Percentiles rank a stretch among this genome's conserved stretches.
Conservation (phyloP, 2,888 invertebrate species). For the Abrostola triplasia region DNA sequence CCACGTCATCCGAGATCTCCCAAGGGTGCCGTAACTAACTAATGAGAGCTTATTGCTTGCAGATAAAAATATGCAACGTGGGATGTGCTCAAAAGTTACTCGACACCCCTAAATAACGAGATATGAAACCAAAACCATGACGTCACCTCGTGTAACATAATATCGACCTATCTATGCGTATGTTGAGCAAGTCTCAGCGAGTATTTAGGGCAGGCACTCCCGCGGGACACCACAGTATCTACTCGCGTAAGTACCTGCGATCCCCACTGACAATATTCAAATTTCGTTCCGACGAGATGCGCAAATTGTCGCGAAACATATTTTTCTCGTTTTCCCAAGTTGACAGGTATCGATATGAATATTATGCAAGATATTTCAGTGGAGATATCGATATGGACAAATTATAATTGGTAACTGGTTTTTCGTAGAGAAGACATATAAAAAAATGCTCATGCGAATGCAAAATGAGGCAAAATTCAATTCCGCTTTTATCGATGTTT, state of each 20-base stretch:
- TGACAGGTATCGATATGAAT: constrained; percentile 48
- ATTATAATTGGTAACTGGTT: not conserved
- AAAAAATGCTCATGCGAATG: too few species aligned
- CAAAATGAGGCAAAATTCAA: too few species aligned
- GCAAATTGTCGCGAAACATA: constrained; percentile 72
- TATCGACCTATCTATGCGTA: constrained; percentile 32
- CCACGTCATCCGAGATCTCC: not conserved
- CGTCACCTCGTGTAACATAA: constrained; percentile 8
- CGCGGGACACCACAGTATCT: constrained; percentile 39
- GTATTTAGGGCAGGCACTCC: constrained; percentile 45
- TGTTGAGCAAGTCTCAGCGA: constrained; percentile 12
- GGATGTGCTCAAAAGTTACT: not conserved
- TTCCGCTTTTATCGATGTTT: too few species aligned
- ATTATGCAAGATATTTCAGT: constrained; percentile 12
- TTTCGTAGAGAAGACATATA: too few species aligned
- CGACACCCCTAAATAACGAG: not conserved
- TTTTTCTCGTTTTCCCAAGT: constrained; percentile 47
- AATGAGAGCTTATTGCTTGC: not conserved
- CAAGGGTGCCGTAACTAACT: not conserved
- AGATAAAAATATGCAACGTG: constrained; percentile 1
- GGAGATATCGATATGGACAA: not conserved
- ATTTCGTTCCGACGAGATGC: constrained; percentile 71
- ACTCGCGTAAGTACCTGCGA: constrained; percentile 45
- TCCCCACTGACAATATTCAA: constrained; percentile 69
- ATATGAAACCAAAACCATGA: not conserved